phyloP scores from a whole-genome alignment of 2,797 vertebrate species.

The Falco novaeseelandiae region DNA sequence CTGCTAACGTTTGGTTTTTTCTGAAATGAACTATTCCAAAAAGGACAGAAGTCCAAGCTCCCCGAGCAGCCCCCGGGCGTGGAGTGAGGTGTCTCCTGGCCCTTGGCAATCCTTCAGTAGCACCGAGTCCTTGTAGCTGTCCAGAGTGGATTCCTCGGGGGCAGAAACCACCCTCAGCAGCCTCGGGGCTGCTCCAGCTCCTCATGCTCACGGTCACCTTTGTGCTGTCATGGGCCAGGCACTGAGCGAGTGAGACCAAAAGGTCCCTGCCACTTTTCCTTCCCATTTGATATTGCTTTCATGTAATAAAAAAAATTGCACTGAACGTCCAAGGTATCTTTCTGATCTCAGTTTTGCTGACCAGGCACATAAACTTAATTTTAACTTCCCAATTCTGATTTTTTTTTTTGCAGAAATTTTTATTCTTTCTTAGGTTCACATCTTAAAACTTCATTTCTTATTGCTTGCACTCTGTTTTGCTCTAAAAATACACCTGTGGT shows the following conservation, averaged over 20 bases:
- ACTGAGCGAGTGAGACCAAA: neutral
- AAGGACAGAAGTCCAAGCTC: neutral
- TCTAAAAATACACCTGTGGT: neutral
- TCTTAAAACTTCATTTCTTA: neutral
- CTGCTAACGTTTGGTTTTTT: neutral
- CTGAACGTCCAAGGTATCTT: neutral
- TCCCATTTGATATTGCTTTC: neutral
- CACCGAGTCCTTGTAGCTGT: rapidly evolving
- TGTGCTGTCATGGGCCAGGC: too few relatives aligned
- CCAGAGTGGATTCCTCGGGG: neutral
- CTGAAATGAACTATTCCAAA: neutral
- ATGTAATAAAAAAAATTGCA: neutral
- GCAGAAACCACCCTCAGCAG: neutral
- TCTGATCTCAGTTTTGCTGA: neutral
- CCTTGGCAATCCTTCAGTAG: neutral
- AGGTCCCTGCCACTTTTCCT: neutral
- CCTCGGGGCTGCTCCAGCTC: neutral
- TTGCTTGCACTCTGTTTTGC: neutral
- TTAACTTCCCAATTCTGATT: neutral
- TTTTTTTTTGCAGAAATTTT: neutral
- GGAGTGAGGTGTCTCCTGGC: rapidly evolving
- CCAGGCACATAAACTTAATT: neutral
- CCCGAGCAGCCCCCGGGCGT: neutral
- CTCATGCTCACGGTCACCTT: neutral
- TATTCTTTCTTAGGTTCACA: neutral